Evolutionary conservation across 2,888 invertebrate genomes (phyloP).

Genomic region (Chrysopilus asiliformis): DNA sequence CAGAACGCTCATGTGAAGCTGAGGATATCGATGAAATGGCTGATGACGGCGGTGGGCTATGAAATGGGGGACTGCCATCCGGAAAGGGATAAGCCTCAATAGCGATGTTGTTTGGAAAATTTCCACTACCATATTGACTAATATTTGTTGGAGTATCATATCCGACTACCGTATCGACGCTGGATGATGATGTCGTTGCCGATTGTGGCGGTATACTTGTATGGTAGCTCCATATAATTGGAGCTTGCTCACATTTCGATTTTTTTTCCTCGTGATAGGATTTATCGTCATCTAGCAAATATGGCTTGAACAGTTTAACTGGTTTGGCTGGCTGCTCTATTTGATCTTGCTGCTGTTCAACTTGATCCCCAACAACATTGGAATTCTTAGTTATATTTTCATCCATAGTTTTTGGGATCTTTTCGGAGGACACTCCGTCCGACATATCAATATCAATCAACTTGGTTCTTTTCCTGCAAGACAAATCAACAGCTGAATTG

Average conservation of each 20-base stretch:
- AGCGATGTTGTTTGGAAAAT: constrained; percentile 11
- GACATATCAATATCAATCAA: too few relatives aligned
- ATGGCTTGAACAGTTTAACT: constrained; percentile 65
- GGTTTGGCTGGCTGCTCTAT: constrained; percentile 49
- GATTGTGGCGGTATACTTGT: constrained; percentile 13
- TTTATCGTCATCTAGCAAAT: constrained; percentile 47
- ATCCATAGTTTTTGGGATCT: constrained; percentile 10
- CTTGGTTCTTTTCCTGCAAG: constrained; percentile 14
- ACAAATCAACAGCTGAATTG: constrained; percentile 12
- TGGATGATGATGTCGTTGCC: constrained; percentile 4
- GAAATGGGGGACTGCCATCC: too few relatives aligned
- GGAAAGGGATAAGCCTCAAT: background rate
- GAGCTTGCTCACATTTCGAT: constrained; percentile 21
- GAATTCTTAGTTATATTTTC: constrained; percentile 4
- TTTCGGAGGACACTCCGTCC: constrained; percentile 6
- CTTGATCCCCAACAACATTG: too few relatives aligned
- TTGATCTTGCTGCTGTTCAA: constrained; percentile 6
- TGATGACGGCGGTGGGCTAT: constrained; percentile 19
- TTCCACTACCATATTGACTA: too few relatives aligned
- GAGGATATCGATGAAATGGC: constrained; percentile 22
- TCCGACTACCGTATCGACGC: constrained; percentile 2
- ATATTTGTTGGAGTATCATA: constrained; percentile 27
- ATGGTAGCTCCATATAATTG: constrained; percentile 33
- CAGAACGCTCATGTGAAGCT: constrained; percentile 15
- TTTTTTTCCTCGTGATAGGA: constrained; percentile 1